Conservation (phyloP, 2,797 vertebrate species). For the Gephyroberyx darwinii region DNA sequence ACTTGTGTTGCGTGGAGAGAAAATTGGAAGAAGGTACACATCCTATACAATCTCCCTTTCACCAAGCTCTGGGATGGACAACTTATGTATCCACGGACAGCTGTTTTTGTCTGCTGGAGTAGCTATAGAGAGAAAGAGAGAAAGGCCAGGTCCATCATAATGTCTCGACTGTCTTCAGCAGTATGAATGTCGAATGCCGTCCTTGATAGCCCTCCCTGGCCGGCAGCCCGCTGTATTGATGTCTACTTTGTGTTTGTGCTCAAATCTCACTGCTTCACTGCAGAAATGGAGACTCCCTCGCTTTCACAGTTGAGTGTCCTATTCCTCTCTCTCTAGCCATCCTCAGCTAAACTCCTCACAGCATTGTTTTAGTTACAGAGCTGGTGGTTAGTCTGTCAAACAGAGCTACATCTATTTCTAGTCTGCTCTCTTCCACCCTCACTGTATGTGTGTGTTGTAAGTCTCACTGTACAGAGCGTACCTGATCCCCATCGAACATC, state of each 20-base stretch:
- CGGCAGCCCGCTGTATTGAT: background rate
- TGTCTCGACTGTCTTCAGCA: background rate
- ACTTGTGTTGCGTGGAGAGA: background rate
- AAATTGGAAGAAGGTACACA: background rate
- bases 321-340: background rate
- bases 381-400: slow-evolving; percentile 35
- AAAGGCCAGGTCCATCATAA: background rate
- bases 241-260: slow-evolving; percentile 4
- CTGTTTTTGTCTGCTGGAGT: slow-evolving; percentile 19
- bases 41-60: background rate
- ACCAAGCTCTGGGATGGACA: slow-evolving; percentile 13
- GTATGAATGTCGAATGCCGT: slow-evolving; percentile 36
- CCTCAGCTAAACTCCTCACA: slow-evolving; percentile 29
- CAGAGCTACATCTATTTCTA: background rate
- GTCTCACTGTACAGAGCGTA: slow-evolving; percentile 10
- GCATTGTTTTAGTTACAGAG: slow-evolving; percentile 39
- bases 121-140: background rate
- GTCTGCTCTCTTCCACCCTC: background rate
- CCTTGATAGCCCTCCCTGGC: slow-evolving; percentile 31
- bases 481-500: slow-evolving; percentile 22
- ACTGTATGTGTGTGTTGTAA: slow-evolving; percentile 15
- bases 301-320: slow-evolving; percentile 5
- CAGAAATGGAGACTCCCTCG: slow-evolving; percentile 30
- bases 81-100: background rate
- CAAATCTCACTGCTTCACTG: slow-evolving; percentile 1